Conservation (phyloP, 2,888 invertebrate genomes). For the Xanthorhoe spadicearia region DNA sequence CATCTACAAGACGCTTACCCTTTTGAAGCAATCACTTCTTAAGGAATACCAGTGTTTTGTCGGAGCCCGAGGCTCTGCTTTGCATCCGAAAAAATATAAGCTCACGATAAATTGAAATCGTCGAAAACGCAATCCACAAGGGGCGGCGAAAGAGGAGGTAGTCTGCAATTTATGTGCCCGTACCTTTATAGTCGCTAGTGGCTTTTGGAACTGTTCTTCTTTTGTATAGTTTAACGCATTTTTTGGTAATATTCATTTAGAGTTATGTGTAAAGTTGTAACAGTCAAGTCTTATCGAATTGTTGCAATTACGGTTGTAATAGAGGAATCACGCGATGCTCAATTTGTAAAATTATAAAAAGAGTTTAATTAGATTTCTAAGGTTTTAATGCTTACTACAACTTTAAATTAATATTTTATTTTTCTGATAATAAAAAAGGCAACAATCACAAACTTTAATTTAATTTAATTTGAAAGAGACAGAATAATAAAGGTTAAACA, state of each 20-base stretch:
- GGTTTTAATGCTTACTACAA: too few species aligned
- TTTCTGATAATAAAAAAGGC: too few species aligned
- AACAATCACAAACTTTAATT: too few species aligned
- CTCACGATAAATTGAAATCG: constrained; percentile 71
- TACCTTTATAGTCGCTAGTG: constrained; percentile 3
- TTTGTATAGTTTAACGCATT: constrained; percentile 4
- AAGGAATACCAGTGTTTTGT: constrained; percentile 25
- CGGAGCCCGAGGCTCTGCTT: constrained; percentile 55
- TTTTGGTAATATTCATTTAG: neutral
- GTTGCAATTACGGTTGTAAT: too few species aligned
- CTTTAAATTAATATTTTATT: too few species aligned
- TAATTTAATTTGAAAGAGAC: too few species aligned
- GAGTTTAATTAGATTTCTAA: too few species aligned
- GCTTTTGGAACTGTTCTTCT: neutral
- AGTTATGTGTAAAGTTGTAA: neutral
- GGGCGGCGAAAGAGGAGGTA: constrained; percentile 60
- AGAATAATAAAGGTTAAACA: too few species aligned
- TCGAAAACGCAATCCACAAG: constrained; percentile 68
- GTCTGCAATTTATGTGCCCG: constrained; percentile 51
- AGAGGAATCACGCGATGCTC: too few species aligned
- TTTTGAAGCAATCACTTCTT: neutral
- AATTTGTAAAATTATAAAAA: too few species aligned
- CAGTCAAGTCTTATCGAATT: neutral
- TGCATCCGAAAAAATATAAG: constrained; percentile 73
- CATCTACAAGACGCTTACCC: neutral